A percentile compares a stretch with the other conserved stretches of the same genome.
Evolutionary conservation across 2,113 vertebrate species (phyloP).

Genomic region (Ahaetulla prasina): DNA sequence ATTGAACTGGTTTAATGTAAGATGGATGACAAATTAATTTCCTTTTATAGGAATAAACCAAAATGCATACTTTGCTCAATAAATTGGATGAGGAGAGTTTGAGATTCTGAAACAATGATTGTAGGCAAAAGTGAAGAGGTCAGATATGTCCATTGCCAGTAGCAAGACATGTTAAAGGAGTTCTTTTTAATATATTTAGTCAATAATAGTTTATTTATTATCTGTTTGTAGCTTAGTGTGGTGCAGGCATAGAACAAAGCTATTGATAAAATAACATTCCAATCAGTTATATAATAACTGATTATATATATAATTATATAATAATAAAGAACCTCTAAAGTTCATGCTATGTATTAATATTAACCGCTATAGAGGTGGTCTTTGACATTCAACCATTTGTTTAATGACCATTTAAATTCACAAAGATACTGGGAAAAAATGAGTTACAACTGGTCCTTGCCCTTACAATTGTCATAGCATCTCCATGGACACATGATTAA

Average conservation of each 20-base stretch:
- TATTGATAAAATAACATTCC: background rate
- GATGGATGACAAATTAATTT: background rate
- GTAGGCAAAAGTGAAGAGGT: background rate
- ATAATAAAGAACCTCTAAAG: background rate
- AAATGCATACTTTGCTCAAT: background rate
- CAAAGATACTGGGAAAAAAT: background rate
- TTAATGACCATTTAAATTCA: background rate
- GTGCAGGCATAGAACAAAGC: background rate
- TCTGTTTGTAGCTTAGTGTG: background rate
- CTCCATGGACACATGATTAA: background rate
- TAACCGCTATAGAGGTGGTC: background rate
- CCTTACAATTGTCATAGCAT: background rate
- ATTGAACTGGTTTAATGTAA: background rate
- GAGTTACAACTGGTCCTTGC: background rate
- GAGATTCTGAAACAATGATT: background rate
- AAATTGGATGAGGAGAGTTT: background rate
- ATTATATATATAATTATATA: too few species aligned
- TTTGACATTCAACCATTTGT: background rate
- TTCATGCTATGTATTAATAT: background rate
- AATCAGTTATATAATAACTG: too few species aligned
- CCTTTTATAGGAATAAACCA: background rate
- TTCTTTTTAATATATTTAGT: background rate
- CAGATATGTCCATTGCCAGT: background rate
- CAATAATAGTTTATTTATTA: background rate
- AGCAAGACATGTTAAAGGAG: background rate